Base-by-base conservation (phyloP, 2,888 invertebrate species). In the Acronicta leporina region DNA sequence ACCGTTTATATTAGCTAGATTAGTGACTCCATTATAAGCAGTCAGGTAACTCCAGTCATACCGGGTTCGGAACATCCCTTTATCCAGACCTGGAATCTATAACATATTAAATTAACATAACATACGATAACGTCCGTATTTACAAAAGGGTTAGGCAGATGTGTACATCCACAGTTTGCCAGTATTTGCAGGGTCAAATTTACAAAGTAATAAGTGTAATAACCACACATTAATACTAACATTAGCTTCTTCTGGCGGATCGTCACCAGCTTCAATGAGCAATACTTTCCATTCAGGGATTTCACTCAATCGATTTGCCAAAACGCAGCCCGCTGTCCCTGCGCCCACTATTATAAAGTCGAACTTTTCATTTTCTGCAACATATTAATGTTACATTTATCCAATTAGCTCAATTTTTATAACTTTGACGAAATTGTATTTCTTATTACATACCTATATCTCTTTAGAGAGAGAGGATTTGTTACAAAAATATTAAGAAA, bases 21-120 rank as follows among this genome's bases (percentile, higher is more conserved):
- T 97, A 0, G 95, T 95, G 46, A 94, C 95, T 27, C 96, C 96
- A 82, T 97, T 96, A 0, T 97, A 96, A 78, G 97, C 97, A 0
- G 97, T 97, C 84, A 96, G 96, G 85, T 98, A 98, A 81, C 96
- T 95, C 98, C 98, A 98, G 84, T 98, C 98, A 57, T 97, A 89
- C 80, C 73, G 56, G 8, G 84, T 92, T 76, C 96, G 43, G 15
- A 33, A 75, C 14, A 87, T 38, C 0, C 38, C 20, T 20, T 33
- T 56, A 14, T 77, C 62, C 11, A 84, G 44, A 7, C 53, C 63
- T 38, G 89, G 88, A 59, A 89, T 64, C 88, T 89, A 59, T 27
- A 74, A 73, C 15, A 0, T 1, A 44, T 15, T 7, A 40, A 5
- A 20, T 20, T 20, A 20, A 20, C 20, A 20, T 20, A 20, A 20